Base-by-base conservation (phyloP, 2,797 vertebrate genomes). In the Microhierax caerulescens region DNA sequence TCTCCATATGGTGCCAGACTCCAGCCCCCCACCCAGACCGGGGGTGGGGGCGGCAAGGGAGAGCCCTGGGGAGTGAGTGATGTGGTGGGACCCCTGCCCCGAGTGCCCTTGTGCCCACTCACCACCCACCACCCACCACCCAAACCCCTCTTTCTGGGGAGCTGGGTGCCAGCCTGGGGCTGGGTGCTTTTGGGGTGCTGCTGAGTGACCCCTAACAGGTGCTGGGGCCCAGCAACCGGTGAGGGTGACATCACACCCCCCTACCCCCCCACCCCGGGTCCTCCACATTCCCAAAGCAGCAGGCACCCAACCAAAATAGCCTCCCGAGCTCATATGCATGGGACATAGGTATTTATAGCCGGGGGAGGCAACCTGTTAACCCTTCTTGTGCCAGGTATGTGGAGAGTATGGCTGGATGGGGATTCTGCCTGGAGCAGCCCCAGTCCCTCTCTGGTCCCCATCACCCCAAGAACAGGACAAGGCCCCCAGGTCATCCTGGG, bases 291-390 rank as follows among this genome's bases (percentile, higher is more conserved):
- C 90, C 37, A 11, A 92, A 86, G 96, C 96, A 96, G 91, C 93
- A 97, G 85, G 92, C 91, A 95, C 86, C 88, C 89, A 92, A 96
- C 96, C 47, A 91, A 97, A 97, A 97, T 97, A 97, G 95, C 81
- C 77, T 95, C 34, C 56, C 30, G 8, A 74, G 85, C 82, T 95
- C 73, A 82, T 64, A 59, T 16, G 39, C 60, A 74, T 84, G 93
- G 96, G 92, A 95, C 95, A 92, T 10, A 36, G 81, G 53, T 97
- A 97, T 97, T 97, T 96, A 90, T 96, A 97, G 97, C 76, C 2
- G 2, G 48, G n/a, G 84, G 67, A 88, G 69, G 88, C 54, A 78
- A 67, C 16, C 65, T 65, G 18, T 95, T 97, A 97, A 97, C 95
- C 43, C 93, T 77, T 94, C 76, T 63, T 77, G 34, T 1, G 4